Base-by-base conservation (phyloP, 2,888 invertebrate species). In the Petrolisthes manimaculis region DNA sequence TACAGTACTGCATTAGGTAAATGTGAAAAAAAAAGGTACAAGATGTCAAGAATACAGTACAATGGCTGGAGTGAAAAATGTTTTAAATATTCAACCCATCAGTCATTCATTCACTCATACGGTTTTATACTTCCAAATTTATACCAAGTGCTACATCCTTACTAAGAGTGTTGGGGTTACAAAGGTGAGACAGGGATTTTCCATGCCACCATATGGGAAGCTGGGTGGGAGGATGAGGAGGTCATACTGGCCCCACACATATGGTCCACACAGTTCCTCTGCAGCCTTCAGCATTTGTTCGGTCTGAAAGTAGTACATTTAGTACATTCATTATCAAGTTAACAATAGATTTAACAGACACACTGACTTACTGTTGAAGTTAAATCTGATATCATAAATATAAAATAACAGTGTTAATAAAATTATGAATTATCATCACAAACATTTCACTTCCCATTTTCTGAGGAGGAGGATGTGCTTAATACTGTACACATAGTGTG, bases 151-250 rank as follows among this genome's bases (percentile, higher is more conserved):
- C 61, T 54, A 92, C 94, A 37, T 37, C 37, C 37, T 94, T 93
- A 96, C 96, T 94, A 99, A 93, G 82, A 98, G 92, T 0, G 98
- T 98, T 4, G 98, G 98, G 0, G 98, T 98, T 4, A 98, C 96
- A 93, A 99, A 99, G 0, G 98, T 98, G 82, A 99, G 93, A 93
- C 98, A 98, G 0, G 98, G 98, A 94, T 99, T 98, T 93, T 99
- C 98, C 98, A 99, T 99, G 37, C 98, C 98, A 0, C 98, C 98
- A 93, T 95, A 98, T 0, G 98, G 97, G 94, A 98, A 99, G 91
- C 96, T 96, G 0, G 98, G 97, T 0, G 98, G 98, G 92, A 99
- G 94, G 71, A 98, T 96, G 69, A 99, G 93, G 88, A 95, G 92
- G 93, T 98, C 98, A 93, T 98, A 99, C 91, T 95, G 95, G 6